A percentile compares a stretch with the other conserved stretches of the same genome.
These are phyloP conservation scores for Pedetes capensis DNA, from an alignment of 2,113 vertebrate genomes.

Conservation along the genomic window DNA sequence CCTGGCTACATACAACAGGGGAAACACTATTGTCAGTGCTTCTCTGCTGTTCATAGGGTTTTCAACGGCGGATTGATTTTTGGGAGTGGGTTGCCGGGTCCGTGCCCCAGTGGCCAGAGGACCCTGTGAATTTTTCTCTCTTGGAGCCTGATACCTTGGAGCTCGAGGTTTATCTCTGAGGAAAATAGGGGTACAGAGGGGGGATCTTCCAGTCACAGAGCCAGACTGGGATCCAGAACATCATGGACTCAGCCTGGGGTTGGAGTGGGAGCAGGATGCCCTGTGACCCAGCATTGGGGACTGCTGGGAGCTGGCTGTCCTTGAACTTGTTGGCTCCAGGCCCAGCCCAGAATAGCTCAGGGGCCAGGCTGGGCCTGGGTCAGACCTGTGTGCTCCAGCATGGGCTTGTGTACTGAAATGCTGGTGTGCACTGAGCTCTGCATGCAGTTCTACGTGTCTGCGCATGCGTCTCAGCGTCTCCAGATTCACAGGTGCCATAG, in stretches of 20 bases:
- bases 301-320: conserved; percentile 52
- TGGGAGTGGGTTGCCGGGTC: too few relatives aligned
- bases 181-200: background rate
- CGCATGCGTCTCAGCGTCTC: background rate
- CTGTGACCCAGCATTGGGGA: background rate
- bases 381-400: background rate
- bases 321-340: conserved; percentile 43
- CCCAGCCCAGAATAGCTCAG: conserved; percentile 58
- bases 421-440: background rate
- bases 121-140: background rate
- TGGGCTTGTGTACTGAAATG: background rate
- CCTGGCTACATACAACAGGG: too few relatives aligned
- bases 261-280: background rate
- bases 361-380: background rate
- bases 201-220: background rate
- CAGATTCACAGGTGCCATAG: background rate
- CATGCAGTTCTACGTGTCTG: background rate
- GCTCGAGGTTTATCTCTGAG: background rate
- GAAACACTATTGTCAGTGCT: too few relatives aligned
- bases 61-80: too few relatives aligned
- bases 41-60: too few relatives aligned
- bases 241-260: background rate
- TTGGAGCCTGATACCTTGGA: background rate
- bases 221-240: background rate
- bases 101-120: background rate